Base-by-base conservation (phyloP, 2,113 vertebrate genomes). In the Halcyon senegalensis region DNA sequence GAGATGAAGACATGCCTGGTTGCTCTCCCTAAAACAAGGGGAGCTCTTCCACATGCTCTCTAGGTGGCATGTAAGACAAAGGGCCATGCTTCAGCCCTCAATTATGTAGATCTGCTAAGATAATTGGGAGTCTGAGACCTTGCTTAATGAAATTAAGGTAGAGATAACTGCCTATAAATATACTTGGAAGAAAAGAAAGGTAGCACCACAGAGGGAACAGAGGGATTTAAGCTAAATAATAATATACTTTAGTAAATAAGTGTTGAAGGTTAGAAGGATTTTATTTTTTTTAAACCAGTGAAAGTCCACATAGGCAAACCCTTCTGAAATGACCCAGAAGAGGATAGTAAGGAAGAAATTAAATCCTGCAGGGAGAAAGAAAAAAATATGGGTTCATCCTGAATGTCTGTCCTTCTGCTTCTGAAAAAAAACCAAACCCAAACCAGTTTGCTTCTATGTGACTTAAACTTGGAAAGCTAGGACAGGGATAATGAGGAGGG, bases 141-240 rank as follows among this genome's bases (percentile, higher is more conserved):
- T 82, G 19, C 30, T 94, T 94, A 91, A 87, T 95, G 33, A 87
- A 93, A 87, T 92, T 91, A 92, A 64, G 24, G 53, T 69, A 66
- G 63, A 91, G 50, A 67, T 84, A 89, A 91, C 31, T 89, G 55
- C 62, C 35, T 88, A 28, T 76, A 91, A 93, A 76, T 51, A 78
- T 19, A 35, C 66, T 79, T 51, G 20, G 31, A 60, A 89, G 56
- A 62, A 81, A 91, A 73, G 37, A 86, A 68, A 76, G 13, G 83
- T 85, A 88, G 15, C 56, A 74, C 19, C n/a, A 50, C 55, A 50
- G 73, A 70, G 88, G 46, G 24, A 93, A 44, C 44, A 86, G 76
- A 93, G 12, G 28, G 80, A 77, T 87, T 89, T 69, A 80, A 80
- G 13, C 16, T 37, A 69, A 48, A 31, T 85, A 76, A 48, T 58